A percentile compares a stretch with the other conserved stretches of the same genome.
These are phyloP conservation scores for Hepsetus odoe DNA, from an alignment of 2,113 vertebrate genomes.

Conservation along the genomic window DNA sequence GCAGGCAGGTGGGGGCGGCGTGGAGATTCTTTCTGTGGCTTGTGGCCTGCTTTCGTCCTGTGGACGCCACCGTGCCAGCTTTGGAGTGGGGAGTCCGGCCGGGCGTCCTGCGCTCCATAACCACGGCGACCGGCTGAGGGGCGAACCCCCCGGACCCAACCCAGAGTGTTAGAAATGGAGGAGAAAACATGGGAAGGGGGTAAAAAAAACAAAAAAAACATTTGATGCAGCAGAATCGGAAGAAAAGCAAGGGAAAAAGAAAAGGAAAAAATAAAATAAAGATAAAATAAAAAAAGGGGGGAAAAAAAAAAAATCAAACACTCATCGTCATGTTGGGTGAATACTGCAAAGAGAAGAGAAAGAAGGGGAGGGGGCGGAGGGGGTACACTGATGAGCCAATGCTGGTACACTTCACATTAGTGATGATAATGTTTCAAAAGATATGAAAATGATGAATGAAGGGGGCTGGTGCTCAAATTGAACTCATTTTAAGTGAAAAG, in stretches of 20 bases:
- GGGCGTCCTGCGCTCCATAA: constrained; percentile 68
- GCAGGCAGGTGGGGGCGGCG: constrained; percentile 64
- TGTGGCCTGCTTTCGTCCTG: constrained; percentile 69
- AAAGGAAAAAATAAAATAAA: constrained; percentile 36
- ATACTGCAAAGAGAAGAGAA: constrained; percentile 81
- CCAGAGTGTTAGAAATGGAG: constrained; percentile 38
- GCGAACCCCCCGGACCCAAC: constrained; percentile 59
- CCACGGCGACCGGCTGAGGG: constrained; percentile 66
- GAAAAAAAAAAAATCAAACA: constrained; percentile 78
- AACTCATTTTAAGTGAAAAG: not conserved
- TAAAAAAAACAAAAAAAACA: constrained; percentile 2
- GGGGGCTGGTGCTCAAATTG: not conserved
- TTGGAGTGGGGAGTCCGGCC: constrained; percentile 69
- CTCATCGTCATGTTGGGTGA: constrained; percentile 94
- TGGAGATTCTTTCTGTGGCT: constrained; percentile 74
- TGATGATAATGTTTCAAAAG: constrained; percentile 8
- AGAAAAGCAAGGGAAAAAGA: constrained; percentile 19
- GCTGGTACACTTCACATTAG: not conserved
- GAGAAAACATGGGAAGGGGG: constrained; percentile 5
- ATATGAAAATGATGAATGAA: not conserved
- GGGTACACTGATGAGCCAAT: constrained; percentile 39
- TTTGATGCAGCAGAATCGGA: constrained; percentile 21
- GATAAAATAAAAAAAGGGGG: not conserved
- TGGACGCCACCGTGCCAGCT: constrained; percentile 68
- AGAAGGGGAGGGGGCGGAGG: constrained; percentile 46